Evolutionary conservation across 2,888 invertebrate species (phyloP), one percentile per base, ranked within the genome.

Genomic region (Esperia sulphurella): DNA sequence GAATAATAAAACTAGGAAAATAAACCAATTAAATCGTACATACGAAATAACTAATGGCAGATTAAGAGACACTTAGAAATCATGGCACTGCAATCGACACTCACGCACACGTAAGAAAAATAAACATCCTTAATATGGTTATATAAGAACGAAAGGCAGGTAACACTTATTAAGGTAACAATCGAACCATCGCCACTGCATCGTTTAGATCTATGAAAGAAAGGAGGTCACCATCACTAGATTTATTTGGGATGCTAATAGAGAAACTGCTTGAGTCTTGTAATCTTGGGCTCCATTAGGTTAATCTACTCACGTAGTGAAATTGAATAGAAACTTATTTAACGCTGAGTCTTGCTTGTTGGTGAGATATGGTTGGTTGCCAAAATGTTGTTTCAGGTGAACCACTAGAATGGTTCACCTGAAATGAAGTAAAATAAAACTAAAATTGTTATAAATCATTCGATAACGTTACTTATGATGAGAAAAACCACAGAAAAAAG

Each of bases 161-260:
- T 45, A 51, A 40, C 46, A 35, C 44, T 59, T 57, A 59, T 61
- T 61, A 58, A 58, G 44, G 54, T 57, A 61, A 61, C 60, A 59
- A 62, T 63, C 53, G 41, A 44, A 44, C 35, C 33, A 33, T 47
- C 41, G 50, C 45, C 29, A 43, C 29, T 28, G 8, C 14, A 30
- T 51, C 40, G 40, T 40, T 40, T 40, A 40, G 40, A 21, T 3
- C 21, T 21, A 3, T 21, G 21, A 41, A 30, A 46, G 45, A 56
- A 56, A 54, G 54, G 54, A 54, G 56, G 53, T 56, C 51, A 39
- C 44, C 9, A 14, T 29, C 14, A 41, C 30, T 44, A n/a, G 43
- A 47, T 46, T 43, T 41, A 43, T 46, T 44, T 41, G 13, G 31
- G 10, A 39, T 13, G 10, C 39, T n/a, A 46, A 46, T 46, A 37